Percentiles rank a stretch among this genome's conserved stretches.
These are phyloP conservation scores for Oxystoma pomonae DNA, from an alignment of 2,888 invertebrate species.

Conservation along the genomic window DNA sequence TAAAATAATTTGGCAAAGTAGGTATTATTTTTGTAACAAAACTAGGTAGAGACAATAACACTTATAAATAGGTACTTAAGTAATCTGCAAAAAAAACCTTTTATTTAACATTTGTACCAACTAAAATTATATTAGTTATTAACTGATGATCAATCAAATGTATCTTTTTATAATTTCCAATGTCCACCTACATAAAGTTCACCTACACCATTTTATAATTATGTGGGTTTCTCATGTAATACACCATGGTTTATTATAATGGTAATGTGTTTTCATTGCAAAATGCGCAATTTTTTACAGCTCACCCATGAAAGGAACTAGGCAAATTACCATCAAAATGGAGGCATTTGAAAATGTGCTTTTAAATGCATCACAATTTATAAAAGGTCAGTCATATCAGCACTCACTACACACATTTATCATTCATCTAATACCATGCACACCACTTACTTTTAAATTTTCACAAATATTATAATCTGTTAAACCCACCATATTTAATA, in stretches of 20 bases:
- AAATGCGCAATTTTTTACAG: constrained; percentile 22
- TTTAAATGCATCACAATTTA: constrained; percentile 61
- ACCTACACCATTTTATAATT: constrained; percentile 1
- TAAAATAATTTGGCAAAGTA: too few relatives aligned
- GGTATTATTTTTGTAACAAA: too few relatives aligned
- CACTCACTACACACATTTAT: too few relatives aligned
- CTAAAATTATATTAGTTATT: too few relatives aligned
- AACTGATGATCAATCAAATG: constrained; percentile 15
- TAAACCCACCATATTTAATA: constrained; percentile 5
- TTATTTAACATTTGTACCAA: too few relatives aligned
- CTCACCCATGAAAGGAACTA: constrained; percentile 19
- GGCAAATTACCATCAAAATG: constrained; percentile 31
- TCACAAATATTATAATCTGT: too few relatives aligned
- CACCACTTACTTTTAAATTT: too few relatives aligned
- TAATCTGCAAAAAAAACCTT: too few relatives aligned
- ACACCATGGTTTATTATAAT: not conserved
- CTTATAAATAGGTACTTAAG: too few relatives aligned
- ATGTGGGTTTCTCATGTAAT: not conserved
- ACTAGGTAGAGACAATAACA: too few relatives aligned
- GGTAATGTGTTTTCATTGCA: not conserved
- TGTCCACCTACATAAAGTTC: constrained; percentile 20
- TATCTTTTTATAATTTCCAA: constrained; percentile 1
- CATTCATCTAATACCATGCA: too few relatives aligned
- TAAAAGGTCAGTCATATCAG: too few relatives aligned
- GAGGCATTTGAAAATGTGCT: constrained; percentile 51